phyloP scores from a whole-genome alignment of 2,888 invertebrate species.

The Nebria brevicollis region DNA sequence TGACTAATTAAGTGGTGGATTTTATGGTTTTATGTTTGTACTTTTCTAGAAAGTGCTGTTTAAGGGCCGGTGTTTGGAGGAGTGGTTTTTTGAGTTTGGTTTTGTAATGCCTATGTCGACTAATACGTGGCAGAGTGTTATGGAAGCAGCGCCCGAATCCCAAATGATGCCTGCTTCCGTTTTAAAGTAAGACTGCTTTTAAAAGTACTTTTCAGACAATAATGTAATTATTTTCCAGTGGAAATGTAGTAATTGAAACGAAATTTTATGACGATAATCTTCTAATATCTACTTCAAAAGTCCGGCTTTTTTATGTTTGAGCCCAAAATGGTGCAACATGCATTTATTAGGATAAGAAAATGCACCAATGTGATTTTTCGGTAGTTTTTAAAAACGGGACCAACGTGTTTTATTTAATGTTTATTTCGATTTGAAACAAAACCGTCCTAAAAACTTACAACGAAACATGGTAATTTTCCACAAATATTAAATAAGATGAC shows the following conservation, averaged over 20 bases:
- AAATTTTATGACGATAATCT: constrained; percentile 96
- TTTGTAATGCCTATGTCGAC: constrained; percentile 98
- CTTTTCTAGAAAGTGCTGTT: constrained; percentile 77
- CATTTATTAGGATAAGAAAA: background rate
- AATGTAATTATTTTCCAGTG: constrained; percentile 72
- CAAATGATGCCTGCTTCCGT: constrained; percentile 99
- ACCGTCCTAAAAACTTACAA: background rate
- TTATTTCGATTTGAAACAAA: constrained; percentile 14
- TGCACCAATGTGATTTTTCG: constrained; percentile 26
- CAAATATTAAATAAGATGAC: background rate
- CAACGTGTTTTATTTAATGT: constrained; percentile 31
- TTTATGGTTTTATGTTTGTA: background rate
- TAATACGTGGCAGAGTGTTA: constrained; percentile 98
- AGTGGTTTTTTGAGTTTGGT: constrained; percentile 99
- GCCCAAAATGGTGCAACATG: background rate
- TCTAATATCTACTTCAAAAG: constrained; percentile 92
- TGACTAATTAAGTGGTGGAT: background rate
- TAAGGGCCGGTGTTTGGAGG: constrained; percentile 92
- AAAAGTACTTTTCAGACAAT: background rate
- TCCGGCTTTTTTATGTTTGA: constrained; percentile 93
- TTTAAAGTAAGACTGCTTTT: constrained; percentile 77
- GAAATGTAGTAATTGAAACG: constrained; percentile 96
- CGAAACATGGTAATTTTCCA: constrained; percentile 6
- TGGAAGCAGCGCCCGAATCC: constrained; percentile 98
- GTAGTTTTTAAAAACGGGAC: constrained; percentile 32